phyloP scores from a whole-genome alignment of 2,797 vertebrate genomes.

The Siniperca undulata region DNA sequence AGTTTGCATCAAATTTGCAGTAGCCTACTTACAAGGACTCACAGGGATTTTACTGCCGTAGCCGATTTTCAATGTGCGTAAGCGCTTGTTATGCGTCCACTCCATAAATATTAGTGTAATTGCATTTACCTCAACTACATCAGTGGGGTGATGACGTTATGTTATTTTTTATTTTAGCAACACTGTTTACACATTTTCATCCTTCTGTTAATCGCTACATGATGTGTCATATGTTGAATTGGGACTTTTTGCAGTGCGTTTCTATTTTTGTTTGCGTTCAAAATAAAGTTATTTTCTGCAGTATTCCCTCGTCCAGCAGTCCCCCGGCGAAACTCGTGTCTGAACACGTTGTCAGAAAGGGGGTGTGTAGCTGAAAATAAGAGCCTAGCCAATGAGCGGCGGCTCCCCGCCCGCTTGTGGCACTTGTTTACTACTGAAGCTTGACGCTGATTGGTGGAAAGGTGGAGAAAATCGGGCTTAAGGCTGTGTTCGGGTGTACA shows the following conservation, averaged over 20 bases:
- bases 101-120: background rate
- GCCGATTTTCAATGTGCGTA: background rate
- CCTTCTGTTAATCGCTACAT: accelerated
- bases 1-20: constrained; percentile 10
- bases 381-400: constrained; percentile 76
- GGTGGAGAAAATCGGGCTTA: constrained; percentile 55
- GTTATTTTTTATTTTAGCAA: background rate
- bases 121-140: background rate
- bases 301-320: constrained; percentile 13
- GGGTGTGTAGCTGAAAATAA: constrained; percentile 78
- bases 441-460: constrained; percentile 71
- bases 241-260: background rate
- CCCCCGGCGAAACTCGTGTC: constrained; percentile 83
- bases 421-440: constrained; percentile 82
- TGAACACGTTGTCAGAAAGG: constrained; percentile 84
- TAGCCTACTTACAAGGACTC: background rate
- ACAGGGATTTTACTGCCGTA: background rate
- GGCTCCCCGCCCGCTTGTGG: constrained; percentile 62
- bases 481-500: constrained; percentile 48
- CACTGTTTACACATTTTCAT: background rate
- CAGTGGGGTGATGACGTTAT: constrained; percentile 28
- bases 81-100: no score
- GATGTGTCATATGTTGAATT: background rate
- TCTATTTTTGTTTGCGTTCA: background rate
- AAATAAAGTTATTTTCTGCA: background rate